A percentile compares a stretch with the other conserved stretches of the same genome.
phyloP scores from a whole-genome alignment of 1,140 invertebrate genomes.

The Colletes gigas region DNA sequence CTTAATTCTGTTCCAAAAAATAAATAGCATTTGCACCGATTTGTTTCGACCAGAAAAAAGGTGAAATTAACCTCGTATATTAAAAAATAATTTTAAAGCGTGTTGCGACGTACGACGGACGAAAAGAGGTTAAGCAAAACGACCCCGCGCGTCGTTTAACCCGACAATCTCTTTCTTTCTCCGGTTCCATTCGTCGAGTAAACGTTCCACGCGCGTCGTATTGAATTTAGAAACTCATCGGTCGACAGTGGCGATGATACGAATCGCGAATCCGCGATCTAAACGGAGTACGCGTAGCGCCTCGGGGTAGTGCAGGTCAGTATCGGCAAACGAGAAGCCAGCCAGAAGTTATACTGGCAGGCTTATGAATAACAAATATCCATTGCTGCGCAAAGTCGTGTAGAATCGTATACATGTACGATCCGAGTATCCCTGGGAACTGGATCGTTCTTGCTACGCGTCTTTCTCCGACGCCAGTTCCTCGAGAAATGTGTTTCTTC shows the following conservation, averaged over 20 bases:
- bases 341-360: constrained; percentile 42
- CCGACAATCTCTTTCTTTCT: too few relatives aligned
- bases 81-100: too few relatives aligned
- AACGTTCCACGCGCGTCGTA: constrained; percentile 1
- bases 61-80: too few relatives aligned
- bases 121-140: neutral
- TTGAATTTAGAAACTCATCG: constrained; percentile 22
- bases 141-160: too few relatives aligned
- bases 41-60: too few relatives aligned
- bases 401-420: neutral
- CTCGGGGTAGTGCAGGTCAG: constrained; percentile 33
- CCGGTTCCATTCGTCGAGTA: neutral
- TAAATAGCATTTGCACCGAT: too few relatives aligned
- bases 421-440: constrained; percentile 27
- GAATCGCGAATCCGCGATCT: constrained; percentile 19
- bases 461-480: constrained; percentile 21
- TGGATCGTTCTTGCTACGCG: constrained; percentile 30
- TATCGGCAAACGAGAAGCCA: constrained; percentile 44
- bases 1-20: too few relatives aligned
- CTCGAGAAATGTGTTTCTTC: constrained; percentile 32
- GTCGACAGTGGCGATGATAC: neutral
- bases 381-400: constrained; percentile 31
- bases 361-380: constrained; percentile 52
- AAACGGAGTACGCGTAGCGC: constrained; percentile 19
- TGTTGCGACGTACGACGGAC: too few relatives aligned